These are phyloP conservation scores for Irena cyanogastra DNA, from an alignment of 2,113 vertebrate genomes.

Conservation along the genomic window DNA sequence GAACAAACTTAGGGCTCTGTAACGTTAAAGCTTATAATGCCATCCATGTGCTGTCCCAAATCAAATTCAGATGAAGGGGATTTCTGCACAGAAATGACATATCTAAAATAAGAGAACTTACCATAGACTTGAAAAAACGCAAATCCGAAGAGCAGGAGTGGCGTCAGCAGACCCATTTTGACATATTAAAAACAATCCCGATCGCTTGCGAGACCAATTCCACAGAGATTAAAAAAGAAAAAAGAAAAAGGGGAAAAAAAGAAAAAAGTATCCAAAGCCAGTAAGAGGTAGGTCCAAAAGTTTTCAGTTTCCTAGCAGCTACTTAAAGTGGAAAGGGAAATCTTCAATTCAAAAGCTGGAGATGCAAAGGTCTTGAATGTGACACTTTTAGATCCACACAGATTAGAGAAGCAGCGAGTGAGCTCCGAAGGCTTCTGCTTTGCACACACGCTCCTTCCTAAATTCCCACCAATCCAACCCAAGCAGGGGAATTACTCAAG, in stretches of 20 bases:
- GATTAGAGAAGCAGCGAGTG: conserved; percentile 18
- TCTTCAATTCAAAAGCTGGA: conserved; percentile 37
- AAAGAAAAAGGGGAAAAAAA: background rate
- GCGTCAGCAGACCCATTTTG: conserved; percentile 92
- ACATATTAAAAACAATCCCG: conserved; percentile 91
- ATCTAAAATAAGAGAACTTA: conserved; percentile 76
- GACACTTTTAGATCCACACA: conserved; percentile 65
- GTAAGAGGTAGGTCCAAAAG: conserved; percentile 80
- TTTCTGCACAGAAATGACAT: conserved; percentile 1
- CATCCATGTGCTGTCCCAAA: conserved; percentile 50
- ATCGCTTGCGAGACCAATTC: conserved; percentile 76
- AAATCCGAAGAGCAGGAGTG: conserved; percentile 91
- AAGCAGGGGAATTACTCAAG: conserved; percentile 56
- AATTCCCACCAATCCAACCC: conserved; percentile 68
- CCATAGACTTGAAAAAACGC: conserved; percentile 85
- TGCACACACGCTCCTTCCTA: conserved; percentile 63
- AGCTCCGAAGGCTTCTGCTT: conserved; percentile 43
- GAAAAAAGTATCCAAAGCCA: conserved; percentile 66
- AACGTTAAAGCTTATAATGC: conserved; percentile 29
- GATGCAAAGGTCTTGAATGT: conserved; percentile 43
- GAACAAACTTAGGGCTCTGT: conserved; percentile 10
- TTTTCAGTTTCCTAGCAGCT: conserved; percentile 67
- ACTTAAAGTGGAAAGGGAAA: conserved; percentile 53
- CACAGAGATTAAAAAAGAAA: conserved; percentile 37
- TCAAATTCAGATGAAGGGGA: conserved; percentile 15